Conservation (phyloP, 1,140 invertebrate genomes). For the Drosophila asahinai region DNA sequence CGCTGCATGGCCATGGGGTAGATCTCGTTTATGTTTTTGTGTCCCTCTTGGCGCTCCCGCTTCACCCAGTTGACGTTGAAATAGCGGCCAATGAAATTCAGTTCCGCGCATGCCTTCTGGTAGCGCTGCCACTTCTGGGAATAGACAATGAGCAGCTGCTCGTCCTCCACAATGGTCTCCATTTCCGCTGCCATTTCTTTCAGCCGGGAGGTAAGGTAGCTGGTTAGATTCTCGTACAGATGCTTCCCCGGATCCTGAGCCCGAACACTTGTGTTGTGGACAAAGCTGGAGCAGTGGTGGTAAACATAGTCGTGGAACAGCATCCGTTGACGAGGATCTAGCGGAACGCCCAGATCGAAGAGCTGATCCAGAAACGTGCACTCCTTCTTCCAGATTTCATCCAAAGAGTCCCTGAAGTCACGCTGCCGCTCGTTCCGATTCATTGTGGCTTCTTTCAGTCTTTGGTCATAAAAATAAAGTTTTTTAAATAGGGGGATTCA, state of each 20-base stretch:
- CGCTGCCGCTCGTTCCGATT: background rate
- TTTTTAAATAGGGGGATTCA: background rate
- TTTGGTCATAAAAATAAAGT: background rate
- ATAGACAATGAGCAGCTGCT: slow-evolving; percentile 6
- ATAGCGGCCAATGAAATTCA: slow-evolving; percentile 2
- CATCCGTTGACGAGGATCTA: background rate
- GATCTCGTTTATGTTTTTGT: background rate
- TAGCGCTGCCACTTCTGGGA: background rate
- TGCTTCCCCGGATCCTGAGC: background rate
- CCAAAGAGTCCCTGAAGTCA: background rate
- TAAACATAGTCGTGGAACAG: slow-evolving; percentile 4
- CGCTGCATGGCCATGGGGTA: slow-evolving; percentile 25
- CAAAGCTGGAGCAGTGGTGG: background rate
- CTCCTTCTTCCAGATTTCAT: background rate
- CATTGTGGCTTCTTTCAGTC: slow-evolving; percentile 1
- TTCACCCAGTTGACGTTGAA: slow-evolving; percentile 31
- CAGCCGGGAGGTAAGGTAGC: background rate
- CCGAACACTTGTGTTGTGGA: background rate
- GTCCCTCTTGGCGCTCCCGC: background rate
- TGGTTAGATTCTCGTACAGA: background rate
- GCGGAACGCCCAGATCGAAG: background rate
- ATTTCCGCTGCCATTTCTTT: background rate
- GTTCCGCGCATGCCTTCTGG: slow-evolving; percentile 2
- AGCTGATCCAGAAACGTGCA: background rate
- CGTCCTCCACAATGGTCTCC: background rate